Conservation (phyloP, 1,140 invertebrate genomes). For the Cherax quadricarinatus region DNA sequence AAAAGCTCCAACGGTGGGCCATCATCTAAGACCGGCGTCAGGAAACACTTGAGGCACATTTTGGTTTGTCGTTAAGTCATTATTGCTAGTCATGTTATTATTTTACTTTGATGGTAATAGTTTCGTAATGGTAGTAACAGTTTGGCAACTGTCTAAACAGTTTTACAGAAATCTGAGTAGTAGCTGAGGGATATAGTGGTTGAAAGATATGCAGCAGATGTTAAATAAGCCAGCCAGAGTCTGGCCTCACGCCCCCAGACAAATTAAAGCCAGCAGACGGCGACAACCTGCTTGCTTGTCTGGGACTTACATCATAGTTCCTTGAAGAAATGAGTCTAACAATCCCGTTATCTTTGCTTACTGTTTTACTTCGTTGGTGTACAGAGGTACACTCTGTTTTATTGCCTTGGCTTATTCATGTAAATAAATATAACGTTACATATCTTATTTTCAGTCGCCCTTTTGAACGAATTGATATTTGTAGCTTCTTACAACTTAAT, state of each 20-base stretch:
- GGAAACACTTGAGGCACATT: no score
- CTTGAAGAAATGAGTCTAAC: not conserved
- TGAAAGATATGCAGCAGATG: not conserved
- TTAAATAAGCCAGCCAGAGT: not conserved
- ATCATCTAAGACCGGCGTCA: no score
- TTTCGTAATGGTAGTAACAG: no score
- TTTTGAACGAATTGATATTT: no score
- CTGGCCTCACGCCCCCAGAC: not conserved
- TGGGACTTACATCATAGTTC: not conserved
- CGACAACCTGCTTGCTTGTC: constrained; percentile 1
- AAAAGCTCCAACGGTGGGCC: no score
- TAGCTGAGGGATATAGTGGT: not conserved
- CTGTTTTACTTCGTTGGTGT: not conserved
- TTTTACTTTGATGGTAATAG: no score
- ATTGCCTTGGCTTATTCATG: no score
- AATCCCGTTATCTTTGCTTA: not conserved
- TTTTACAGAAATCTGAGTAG: not conserved
- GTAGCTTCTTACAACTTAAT: no score
- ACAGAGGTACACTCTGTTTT: not conserved
- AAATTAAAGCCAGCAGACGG: not conserved
- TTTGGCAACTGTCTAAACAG: no score
- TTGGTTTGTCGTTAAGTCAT: not conserved
- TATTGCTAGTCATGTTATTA: no score
- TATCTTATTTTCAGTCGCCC: no score
- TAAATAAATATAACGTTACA: no score